A percentile compares a stretch with the other conserved stretches of the same genome.
These are phyloP conservation scores for Gryllus longicercus DNA, from an alignment of 2,888 invertebrate species.

Conservation along the genomic window DNA sequence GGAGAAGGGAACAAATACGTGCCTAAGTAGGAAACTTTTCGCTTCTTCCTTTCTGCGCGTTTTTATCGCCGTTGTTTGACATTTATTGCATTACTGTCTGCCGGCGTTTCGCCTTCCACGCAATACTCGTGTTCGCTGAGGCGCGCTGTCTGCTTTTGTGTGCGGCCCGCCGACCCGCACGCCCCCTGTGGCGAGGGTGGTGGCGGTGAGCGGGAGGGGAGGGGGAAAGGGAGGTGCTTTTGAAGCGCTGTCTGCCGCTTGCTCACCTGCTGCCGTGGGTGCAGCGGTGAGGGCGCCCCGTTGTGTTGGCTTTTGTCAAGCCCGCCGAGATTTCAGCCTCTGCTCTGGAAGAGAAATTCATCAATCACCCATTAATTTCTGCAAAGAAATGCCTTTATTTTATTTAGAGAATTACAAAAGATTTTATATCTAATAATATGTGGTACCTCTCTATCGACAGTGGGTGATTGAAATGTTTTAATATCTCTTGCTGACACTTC, in stretches of 20 bases:
- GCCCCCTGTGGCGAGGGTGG: background rate
- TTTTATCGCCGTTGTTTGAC: slow-evolving; percentile 19
- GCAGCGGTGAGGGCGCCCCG: background rate
- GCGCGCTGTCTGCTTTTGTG: slow-evolving; percentile 17
- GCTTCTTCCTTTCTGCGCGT: background rate
- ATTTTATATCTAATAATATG: too few relatives aligned
- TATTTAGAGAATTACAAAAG: too few relatives aligned
- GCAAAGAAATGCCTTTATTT: too few relatives aligned
- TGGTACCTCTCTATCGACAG: too few relatives aligned
- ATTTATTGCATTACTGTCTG: slow-evolving; percentile 17
- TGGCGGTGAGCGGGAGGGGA: background rate
- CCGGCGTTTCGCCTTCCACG: slow-evolving; percentile 25
- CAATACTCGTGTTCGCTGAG: slow-evolving; percentile 11
- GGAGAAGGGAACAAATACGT: slow-evolving; percentile 20
- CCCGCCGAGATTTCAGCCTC: too few relatives aligned
- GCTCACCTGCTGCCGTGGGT: background rate
- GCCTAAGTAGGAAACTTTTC: slow-evolving; percentile 17
- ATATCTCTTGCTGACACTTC: too few relatives aligned
- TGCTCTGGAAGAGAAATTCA: too few relatives aligned
- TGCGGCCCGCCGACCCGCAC: background rate
- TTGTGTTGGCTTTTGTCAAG: too few relatives aligned
- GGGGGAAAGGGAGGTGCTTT: slow-evolving; percentile 18
- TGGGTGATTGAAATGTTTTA: too few relatives aligned
- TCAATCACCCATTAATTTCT: too few relatives aligned
- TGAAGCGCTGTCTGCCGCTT: background rate